Conservation (phyloP, 2,113 vertebrate species). For the Deroptyus accipitrinus region DNA sequence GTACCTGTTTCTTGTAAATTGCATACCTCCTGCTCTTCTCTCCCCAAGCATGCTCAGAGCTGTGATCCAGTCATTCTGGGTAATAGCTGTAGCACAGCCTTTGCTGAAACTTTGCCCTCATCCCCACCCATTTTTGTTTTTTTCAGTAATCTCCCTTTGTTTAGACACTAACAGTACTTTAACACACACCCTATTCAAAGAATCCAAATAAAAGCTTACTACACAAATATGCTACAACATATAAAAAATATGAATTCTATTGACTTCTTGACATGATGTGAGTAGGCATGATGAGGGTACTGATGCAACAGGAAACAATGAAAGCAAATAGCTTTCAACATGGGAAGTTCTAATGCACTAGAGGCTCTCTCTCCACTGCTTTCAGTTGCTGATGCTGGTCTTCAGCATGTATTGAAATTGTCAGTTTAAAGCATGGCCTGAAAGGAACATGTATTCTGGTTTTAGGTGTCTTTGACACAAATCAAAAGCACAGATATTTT, state of each 20-base stretch:
- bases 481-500: background rate
- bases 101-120: background rate
- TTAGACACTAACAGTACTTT: background rate
- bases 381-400: background rate
- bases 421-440: background rate
- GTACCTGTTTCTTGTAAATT: background rate
- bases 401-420: background rate
- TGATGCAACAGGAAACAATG: background rate
- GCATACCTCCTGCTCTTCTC: background rate
- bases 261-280: background rate
- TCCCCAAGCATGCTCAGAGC: background rate
- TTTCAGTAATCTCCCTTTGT: background rate
- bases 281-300: background rate
- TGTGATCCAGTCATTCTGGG: background rate
- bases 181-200: background rate
- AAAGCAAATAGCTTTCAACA: background rate
- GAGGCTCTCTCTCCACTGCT: background rate
- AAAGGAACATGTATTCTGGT: background rate
- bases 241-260: background rate
- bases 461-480: background rate
- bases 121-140: background rate
- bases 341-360: background rate
- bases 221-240: background rate
- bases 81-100: fast-evolving
- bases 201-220: background rate